A percentile compares a stretch with the other conserved stretches of the same genome.
Conservation (phyloP, 2,797 vertebrate species). For the Sebastes kiyomatsui region DNA sequence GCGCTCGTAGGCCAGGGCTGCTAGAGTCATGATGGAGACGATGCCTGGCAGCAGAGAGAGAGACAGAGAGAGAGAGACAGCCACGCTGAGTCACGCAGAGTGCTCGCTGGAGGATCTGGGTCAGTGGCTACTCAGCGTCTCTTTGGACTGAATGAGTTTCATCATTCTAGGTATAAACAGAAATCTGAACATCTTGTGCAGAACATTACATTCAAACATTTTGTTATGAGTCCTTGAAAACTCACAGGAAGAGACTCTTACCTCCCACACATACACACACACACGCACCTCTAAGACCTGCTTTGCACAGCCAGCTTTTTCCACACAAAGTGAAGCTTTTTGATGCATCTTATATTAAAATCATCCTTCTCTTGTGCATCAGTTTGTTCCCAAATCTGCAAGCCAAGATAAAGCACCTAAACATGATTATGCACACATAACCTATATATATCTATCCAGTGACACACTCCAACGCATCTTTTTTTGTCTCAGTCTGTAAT, state of each 20-base stretch:
- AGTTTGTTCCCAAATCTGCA: not conserved
- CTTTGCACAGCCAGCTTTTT: not conserved
- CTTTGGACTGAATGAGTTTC: slow-evolving; percentile 1
- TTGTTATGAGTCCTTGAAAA: not conserved
- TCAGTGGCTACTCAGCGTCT: slow-evolving; percentile 42
- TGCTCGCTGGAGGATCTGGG: slow-evolving; percentile 34
- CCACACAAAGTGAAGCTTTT: not conserved
- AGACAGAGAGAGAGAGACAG: not conserved
- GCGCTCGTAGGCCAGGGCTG: slow-evolving; percentile 91
- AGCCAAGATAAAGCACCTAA: not conserved
- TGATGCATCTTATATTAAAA: not conserved
- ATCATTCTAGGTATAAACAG: slow-evolving; percentile 7
- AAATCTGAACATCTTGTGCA: not conserved
- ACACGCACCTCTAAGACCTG: slow-evolving; percentile 2
- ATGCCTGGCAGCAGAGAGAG: slow-evolving; percentile 81
- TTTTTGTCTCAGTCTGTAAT: not conserved
- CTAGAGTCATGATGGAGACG: slow-evolving; percentile 92
- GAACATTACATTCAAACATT: slow-evolving; percentile 19
- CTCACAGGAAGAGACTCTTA: not conserved
- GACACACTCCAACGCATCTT: not conserved
- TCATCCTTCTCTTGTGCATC: not conserved
- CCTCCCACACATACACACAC: not conserved
- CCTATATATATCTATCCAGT: not conserved
- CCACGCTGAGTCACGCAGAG: slow-evolving; percentile 22
- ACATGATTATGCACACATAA: not conserved